Conservation (phyloP, 2,113 vertebrate species). For the Gymnarchus niloticus region DNA sequence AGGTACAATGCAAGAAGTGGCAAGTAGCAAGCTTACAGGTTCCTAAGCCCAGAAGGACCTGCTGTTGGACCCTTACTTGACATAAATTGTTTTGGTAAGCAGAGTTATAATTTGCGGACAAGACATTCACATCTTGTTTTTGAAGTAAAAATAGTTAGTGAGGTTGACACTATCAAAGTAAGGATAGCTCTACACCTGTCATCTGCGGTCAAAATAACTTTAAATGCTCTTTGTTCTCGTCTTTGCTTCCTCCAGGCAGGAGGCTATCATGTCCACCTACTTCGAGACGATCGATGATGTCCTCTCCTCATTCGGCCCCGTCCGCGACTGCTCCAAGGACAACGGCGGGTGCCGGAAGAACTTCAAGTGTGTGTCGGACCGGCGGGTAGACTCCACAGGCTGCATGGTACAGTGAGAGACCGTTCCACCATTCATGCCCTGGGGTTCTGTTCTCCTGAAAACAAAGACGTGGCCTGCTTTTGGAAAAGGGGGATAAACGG, state of each 20-base stretch:
- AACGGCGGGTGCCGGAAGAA: conserved; percentile 95
- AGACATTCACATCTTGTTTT: not conserved
- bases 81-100: not conserved
- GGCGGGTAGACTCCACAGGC: conserved; percentile 85
- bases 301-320: conserved; percentile 89
- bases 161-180: too few relatives aligned
- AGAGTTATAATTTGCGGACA: not conserved
- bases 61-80: not conserved
- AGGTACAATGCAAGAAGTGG: not conserved
- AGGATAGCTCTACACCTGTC: not conserved
- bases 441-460: not conserved
- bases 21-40: not conserved
- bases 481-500: not conserved
- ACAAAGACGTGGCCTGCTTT: not conserved
- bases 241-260: conserved; percentile 73
- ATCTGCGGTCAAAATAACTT: not conserved
- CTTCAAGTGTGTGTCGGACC: conserved; percentile 93
- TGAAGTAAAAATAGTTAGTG: not conserved
- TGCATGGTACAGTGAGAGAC: conserved; percentile 77
- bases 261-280: conserved; percentile 93
- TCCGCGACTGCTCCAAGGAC: conserved; percentile 89
- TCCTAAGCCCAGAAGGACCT: not conserved
- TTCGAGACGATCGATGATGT: conserved; percentile 95
- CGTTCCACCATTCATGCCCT: not conserved
- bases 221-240: conserved; percentile 15